Base-by-base conservation (phyloP, 1,140 invertebrate species). In the Globodera rostochiensis region DNA sequence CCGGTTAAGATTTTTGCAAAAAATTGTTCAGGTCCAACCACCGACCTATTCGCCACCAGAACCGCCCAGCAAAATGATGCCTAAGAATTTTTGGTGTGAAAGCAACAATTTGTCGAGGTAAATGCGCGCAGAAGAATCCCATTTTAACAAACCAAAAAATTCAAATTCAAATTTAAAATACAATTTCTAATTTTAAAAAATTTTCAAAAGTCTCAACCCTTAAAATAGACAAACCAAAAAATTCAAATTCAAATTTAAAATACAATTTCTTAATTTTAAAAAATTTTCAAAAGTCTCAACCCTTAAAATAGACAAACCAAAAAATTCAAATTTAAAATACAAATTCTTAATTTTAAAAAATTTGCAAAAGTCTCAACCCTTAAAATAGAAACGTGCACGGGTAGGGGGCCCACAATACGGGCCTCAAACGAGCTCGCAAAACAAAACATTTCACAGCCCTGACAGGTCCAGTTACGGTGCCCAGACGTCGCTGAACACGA, bases 31-130 rank as follows among this genome's bases (percentile, higher is more conserved):
- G 74, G 64, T 75, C 36, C 21, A 25, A 13, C 74, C 74, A 36
- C 74, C 74, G 45, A 21, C 36, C n/a, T 75, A 75, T 75, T 75
- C 74, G 46, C 74, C 74, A 46, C 74, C 74, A 47, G 74, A 64
- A n/a, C 76, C 76, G 25, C 76, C 76, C 47, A n/a, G 36, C 7
- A 78, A 25, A 9, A 67, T 11, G 64, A 47, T 15, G 64, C 45
- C 25, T 45, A 67, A 21, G n/a, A 71, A 71, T 15, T 8, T 78
- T 36, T 15, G 49, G 4, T 19, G 70, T 25, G 66, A 69, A 78
- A 50, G 46, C 70, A 47, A 47, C 60, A 69, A 70, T 8, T 46
- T 36, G 13, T 21, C 47, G 4, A 77, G 45, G 8, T 66, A 19
- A 67, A 7, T 46, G 49, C 64, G 19, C 47, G 9, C 9, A 45